Evolutionary conservation across 2,888 invertebrate species (phyloP), one percentile per base, ranked within the genome.

Genomic region (Stratiomys singularior): DNA sequence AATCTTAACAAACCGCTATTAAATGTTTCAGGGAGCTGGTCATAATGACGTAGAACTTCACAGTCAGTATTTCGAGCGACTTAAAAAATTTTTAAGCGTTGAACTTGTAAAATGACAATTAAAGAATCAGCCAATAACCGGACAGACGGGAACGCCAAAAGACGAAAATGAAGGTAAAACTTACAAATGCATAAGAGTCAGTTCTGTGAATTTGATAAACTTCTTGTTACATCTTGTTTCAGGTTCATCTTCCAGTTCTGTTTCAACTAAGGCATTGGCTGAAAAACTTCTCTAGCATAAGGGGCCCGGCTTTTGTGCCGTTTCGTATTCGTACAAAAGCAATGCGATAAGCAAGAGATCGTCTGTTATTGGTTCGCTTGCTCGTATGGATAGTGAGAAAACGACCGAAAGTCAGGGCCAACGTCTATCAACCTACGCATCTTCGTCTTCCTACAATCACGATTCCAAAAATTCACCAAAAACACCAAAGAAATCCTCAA

Each of bases 21-120:
- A 9, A 37, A 5, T 37, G n/a, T 76, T 81, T 80, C 25, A 97
- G 93, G 98, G 98, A 76, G 98, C 98, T 78, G 98, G 98, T n/a
- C 98, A 99, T 89, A 99, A 99, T 88, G 98, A 99, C 87, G 97
- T 99, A 77, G 99, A 99, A 88, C 89, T 98, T 80, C 98, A 97
- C 89, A 95, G 96, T 85, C 97, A 97, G 88, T 99, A 99, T 88
- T 90, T 98, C 86, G 98, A 98, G 86, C 93, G 99, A 87, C 93
- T 99, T 88, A 96, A 96, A 89, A 94, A 95, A 88, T 98, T 99
- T 88, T 95, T 99, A 84, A 93, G 94, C 81, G 94, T 95, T 81
- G 96, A 96, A 88, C 89, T 96, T 89, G 83, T 60, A 2, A 77
- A 77, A 77, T 77, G 77, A 77, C 77, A 77, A 77, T 77, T 71